Base-by-base conservation (phyloP, 2,113 vertebrate genomes). In the Anolis carolinensis region DNA sequence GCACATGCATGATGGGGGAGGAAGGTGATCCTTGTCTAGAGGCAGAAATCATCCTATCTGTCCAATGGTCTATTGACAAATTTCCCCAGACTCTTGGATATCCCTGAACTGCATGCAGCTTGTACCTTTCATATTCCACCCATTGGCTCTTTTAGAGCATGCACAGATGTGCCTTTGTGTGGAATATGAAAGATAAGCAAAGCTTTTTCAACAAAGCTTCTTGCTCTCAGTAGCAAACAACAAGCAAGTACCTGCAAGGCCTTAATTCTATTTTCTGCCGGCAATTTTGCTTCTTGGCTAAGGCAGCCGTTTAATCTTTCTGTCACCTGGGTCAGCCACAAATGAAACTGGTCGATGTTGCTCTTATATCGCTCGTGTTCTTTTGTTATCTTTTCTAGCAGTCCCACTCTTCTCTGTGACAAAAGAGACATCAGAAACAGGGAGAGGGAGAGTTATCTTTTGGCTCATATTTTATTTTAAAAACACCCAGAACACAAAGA, bases 291-390 rank as follows among this genome's bases (percentile, higher is more conserved):
- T 70, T 18, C 63, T 62, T 85, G 90, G 77, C 92, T 91, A 59
- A 94, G 78, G 89, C 97, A 98, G 86, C 90, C 30, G 10, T 95
- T 96, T 25, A 98, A 93, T 91, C 96, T 97, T 89, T 97, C 96
- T 30, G 94, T 96, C 89, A 97, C 96, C 1, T 89, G 91, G 34
- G 95, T 92, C 91, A 99, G 95, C 98, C 98, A 99, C 1, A 83
- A 92, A 82, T 97, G 97, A 94, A 99, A 98, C 89, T 94, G 94
- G 2, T 96, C 94, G 87, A 97, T 78, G 0, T 81, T 87, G 13
- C 87, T 5, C 52, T 95, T 95, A 94, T 97, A 97, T 4, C 25
- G 91, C 92, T 97, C 95, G 0, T 99, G 98, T 68, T 99, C 97
- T 79, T 93, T 95, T 14, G 96, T 95, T 77, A 98, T 95, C 89